phyloP scores from a whole-genome alignment of 1,140 invertebrate genomes.

The Cydia pomonella region DNA sequence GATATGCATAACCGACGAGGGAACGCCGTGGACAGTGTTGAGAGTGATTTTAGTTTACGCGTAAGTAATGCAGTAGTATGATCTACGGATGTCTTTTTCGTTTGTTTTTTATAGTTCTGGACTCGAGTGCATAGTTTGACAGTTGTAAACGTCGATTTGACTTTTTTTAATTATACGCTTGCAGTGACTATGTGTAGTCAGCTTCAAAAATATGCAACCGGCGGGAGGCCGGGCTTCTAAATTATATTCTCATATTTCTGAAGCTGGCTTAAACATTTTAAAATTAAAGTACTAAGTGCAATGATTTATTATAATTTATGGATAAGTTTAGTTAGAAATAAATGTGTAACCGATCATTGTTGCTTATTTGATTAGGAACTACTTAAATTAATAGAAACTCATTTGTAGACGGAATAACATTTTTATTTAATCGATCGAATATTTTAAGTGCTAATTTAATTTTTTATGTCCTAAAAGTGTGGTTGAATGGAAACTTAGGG shows the following conservation, averaged over 20 bases:
- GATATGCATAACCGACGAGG: constrained; percentile 15
- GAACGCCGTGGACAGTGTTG: constrained; percentile 60
- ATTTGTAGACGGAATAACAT: constrained; percentile 31
- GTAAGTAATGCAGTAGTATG: constrained; percentile 44
- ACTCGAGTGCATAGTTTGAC: constrained; percentile 34
- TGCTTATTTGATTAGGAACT: constrained; percentile 34
- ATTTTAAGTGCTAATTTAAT: constrained; percentile 31
- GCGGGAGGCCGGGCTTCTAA: not conserved
- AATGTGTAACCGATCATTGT: constrained; percentile 36
- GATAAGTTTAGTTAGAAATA: constrained; percentile 34
- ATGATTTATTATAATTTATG: constrained; percentile 37
- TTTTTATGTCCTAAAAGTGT: constrained; percentile 21
- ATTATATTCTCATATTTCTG: constrained; percentile 32
- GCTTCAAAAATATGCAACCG: constrained; percentile 36
- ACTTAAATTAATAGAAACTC: constrained; percentile 31
- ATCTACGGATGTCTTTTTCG: constrained; percentile 36
- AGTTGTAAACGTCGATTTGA: constrained; percentile 37
- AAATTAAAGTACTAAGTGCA: constrained; percentile 39
- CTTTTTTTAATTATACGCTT: constrained; percentile 37
- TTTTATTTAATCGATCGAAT: constrained; percentile 35
- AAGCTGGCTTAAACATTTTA: constrained; percentile 31
- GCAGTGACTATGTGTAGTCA: constrained; percentile 39
- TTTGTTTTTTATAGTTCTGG: constrained; percentile 31
- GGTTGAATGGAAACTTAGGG: constrained; percentile 8
- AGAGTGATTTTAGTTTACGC: constrained; percentile 57